Evolutionary conservation across 1,140 invertebrate genomes (phyloP).

Genomic region (Eumeta japonica): DNA sequence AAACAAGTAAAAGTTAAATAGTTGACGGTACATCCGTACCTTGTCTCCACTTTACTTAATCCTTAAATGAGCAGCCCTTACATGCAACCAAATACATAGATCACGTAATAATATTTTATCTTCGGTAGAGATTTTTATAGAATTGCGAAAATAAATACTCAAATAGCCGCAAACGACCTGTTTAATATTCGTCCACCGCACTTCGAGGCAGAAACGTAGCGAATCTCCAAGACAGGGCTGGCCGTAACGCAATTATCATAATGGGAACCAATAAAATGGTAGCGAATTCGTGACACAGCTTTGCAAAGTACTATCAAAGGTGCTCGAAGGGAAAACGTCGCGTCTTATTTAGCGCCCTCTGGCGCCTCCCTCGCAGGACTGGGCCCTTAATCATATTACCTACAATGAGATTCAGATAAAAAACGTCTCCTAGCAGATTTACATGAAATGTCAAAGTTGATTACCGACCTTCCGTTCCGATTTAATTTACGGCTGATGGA

Average conservation of each 20-base stretch:
- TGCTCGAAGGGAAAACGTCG: constrained; percentile 51
- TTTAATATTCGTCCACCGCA: constrained; percentile 50
- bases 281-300: constrained; percentile 47
- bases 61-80: no score
- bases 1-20: no score
- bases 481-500: no score
- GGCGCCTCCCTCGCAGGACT: constrained; percentile 25
- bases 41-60: no score
- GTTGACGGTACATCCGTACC: no score
- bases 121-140: no score
- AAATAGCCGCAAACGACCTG: constrained; percentile 52
- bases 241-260: constrained; percentile 55
- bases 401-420: constrained; percentile 42
- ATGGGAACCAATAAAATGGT: constrained; percentile 53
- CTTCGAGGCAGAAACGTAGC: constrained; percentile 47
- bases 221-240: constrained; percentile 49
- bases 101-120: no score
- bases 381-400: constrained; percentile 48
- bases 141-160: no score
- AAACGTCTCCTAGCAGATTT: constrained; percentile 50
- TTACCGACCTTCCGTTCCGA: no score
- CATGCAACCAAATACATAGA: no score
- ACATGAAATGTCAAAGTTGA: constrained; percentile 47
- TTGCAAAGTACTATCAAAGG: constrained; percentile 55
- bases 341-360: constrained; percentile 50